Base-by-base conservation (phyloP, 2,888 invertebrate species). In the Embidobia sp. region DNA sequence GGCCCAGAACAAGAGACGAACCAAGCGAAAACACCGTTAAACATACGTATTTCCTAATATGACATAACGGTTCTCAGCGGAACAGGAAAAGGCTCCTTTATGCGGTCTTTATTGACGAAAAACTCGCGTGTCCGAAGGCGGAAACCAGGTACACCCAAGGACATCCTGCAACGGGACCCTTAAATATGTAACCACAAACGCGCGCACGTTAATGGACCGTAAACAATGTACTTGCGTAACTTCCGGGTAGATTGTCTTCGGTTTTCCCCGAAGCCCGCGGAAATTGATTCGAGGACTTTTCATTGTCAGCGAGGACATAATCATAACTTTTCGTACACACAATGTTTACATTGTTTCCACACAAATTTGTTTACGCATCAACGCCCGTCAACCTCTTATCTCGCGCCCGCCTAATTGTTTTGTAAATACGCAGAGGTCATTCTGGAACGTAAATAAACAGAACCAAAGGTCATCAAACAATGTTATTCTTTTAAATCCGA, bases 41-140 rank as follows among this genome's bases (percentile, higher is more conserved):
- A 84, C 82, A 81, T 79, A 83, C 80, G 84, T 84, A 86, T 86
- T 86, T 87, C 86, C 87, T 88, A 88, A 88, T 88, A 86, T 89
- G 88, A 87, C 87, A 87, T 89, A 89, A 89, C 89, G 88, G 89
- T 86, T 64, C 75, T 40, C 55, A 31, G 72, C 55, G 46, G 70
- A 77, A 67, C 74, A 35, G 67, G 72, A 66, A 67, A 59, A 72
- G 61, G 63, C 27, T 73, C 72, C 64, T 64, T 75, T 72, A 61
- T 69, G 13, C 18, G n/a, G 46, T 31, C 33, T 66, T 72, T 73
- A 73, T 69, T 69, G 53, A 74, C 70, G 75, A 78, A 81, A 74
- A 82, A 79, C 59, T 76, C 66, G 51, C 67, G 59, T 77, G 66
- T 29, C 18, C 33, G 42, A 29, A 70, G 57, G 37, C 73, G 72